Percentiles rank a stretch among this genome's conserved stretches.
Conservation (phyloP, 1,140 invertebrate genomes). For the Trichomalopsis sarcophagae region DNA sequence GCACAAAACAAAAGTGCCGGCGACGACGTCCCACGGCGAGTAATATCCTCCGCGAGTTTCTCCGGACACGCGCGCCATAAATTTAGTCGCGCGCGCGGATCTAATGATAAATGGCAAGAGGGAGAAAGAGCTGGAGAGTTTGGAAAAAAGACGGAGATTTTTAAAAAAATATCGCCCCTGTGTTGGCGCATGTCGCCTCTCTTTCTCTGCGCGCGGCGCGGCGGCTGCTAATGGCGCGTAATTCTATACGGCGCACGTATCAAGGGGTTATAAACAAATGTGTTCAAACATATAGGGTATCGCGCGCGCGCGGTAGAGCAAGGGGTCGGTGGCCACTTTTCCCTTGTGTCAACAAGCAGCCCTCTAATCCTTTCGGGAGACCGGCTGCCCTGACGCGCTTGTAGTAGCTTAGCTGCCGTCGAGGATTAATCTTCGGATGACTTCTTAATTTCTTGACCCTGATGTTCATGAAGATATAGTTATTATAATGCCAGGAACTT, state of each 20-base stretch:
- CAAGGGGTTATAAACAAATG: slow-evolving; percentile 74
- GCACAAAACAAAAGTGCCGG: background rate
- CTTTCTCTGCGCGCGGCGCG: background rate
- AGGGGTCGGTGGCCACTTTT: slow-evolving; percentile 49
- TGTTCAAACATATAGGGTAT: slow-evolving; percentile 74
- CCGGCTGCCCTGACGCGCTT: slow-evolving; percentile 57
- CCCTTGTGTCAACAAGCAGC: slow-evolving; percentile 69
- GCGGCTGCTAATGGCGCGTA: slow-evolving; percentile 55
- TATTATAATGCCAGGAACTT: no score
- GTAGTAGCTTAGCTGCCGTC: slow-evolving; percentile 60
- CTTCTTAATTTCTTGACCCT: slow-evolving; percentile 64
- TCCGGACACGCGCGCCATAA: slow-evolving; percentile 44
- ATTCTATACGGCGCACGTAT: slow-evolving; percentile 64
- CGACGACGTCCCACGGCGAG: slow-evolving; percentile 22
- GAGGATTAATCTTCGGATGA: slow-evolving; percentile 68
- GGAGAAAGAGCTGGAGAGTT: background rate
- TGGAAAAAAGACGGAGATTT: slow-evolving; percentile 9
- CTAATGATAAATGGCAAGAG: slow-evolving; percentile 17
- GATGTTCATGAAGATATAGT: background rate
- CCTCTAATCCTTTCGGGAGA: slow-evolving; percentile 68
- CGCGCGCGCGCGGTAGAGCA: slow-evolving; percentile 54
- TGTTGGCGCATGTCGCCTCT: slow-evolving; percentile 1
- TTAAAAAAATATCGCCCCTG: slow-evolving; percentile 10
- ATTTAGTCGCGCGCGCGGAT: slow-evolving; percentile 12
- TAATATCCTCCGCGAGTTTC: slow-evolving; percentile 32